Evolutionary conservation across 2,797 vertebrate genomes (phyloP).

Genomic region (Oreochromis mossambicus): DNA sequence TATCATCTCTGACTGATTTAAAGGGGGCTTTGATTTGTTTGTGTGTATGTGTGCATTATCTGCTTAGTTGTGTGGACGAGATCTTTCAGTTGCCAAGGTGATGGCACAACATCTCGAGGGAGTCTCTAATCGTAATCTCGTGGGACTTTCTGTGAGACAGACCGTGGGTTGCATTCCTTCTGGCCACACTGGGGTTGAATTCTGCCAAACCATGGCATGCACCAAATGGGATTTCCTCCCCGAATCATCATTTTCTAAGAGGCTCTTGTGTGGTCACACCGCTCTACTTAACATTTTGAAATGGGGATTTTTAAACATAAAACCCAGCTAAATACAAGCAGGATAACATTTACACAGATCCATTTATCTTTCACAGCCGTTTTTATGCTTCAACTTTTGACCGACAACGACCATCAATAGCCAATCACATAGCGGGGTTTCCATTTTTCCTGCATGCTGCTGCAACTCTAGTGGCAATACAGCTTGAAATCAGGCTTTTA

Average conservation of each 20-base stretch:
- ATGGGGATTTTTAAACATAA: slow-evolving; percentile 11
- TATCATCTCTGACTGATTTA: slow-evolving; percentile 14
- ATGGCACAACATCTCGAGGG: slow-evolving; percentile 38
- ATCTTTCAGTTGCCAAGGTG: slow-evolving; percentile 29
- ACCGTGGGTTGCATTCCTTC: slow-evolving; percentile 24
- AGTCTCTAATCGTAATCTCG: slow-evolving; percentile 31
- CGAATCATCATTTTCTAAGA: slow-evolving; percentile 12
- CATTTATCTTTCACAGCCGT: neutral
- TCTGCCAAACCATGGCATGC: slow-evolving; percentile 27
- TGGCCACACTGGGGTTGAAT: slow-evolving; percentile 33
- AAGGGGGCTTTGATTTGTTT: slow-evolving; percentile 10
- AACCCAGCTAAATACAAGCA: neutral
- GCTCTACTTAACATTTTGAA: slow-evolving; percentile 19
- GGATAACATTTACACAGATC: neutral
- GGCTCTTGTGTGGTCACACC: slow-evolving; percentile 29
- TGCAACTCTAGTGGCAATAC: slow-evolving; percentile 3
- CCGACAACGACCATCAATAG: neutral
- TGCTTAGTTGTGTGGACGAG: neutral
- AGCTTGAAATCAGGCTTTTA: slow-evolving; percentile 39
- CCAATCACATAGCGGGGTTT: neutral
- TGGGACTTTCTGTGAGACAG: slow-evolving; percentile 26
- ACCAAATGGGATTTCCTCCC: slow-evolving; percentile 39
- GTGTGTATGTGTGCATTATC: neutral
- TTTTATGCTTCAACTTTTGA: neutral
- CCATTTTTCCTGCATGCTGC: slow-evolving; percentile 1